These are phyloP conservation scores for Molothrus ater DNA, from an alignment of 2,797 vertebrate genomes.

Conservation along the genomic window DNA sequence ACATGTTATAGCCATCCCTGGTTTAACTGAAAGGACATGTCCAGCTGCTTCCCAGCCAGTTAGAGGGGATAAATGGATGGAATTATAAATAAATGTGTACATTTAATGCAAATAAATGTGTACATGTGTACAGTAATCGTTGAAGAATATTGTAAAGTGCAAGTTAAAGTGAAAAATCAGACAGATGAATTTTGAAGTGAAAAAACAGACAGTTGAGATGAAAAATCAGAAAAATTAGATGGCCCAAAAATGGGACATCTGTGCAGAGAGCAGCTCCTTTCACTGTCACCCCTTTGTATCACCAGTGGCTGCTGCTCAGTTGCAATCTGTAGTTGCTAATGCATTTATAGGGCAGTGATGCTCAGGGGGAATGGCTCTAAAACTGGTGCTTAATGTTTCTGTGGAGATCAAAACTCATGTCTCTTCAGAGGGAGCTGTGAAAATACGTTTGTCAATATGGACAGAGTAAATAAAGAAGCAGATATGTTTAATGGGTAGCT, in stretches of 20 bases:
- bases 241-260: background rate
- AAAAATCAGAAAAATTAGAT: background rate
- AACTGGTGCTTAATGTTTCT: background rate
- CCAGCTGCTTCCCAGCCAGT: background rate
- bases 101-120: background rate
- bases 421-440: background rate
- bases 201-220: background rate
- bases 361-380: background rate
- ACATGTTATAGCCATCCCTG: background rate
- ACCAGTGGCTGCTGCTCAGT: background rate
- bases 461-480: background rate
- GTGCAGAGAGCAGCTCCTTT: background rate
- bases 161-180: background rate
- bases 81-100: background rate
- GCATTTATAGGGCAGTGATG: background rate
- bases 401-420: background rate
- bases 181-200: background rate
- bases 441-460: background rate
- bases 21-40: constrained; percentile 9
- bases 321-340: background rate
- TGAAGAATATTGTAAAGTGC: background rate
- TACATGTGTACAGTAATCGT: background rate
- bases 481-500: background rate
- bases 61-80: background rate
- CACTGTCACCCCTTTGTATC: rapidly evolving